phyloP scores from a whole-genome alignment of 2,797 vertebrate species.

The Danionella dracula region DNA sequence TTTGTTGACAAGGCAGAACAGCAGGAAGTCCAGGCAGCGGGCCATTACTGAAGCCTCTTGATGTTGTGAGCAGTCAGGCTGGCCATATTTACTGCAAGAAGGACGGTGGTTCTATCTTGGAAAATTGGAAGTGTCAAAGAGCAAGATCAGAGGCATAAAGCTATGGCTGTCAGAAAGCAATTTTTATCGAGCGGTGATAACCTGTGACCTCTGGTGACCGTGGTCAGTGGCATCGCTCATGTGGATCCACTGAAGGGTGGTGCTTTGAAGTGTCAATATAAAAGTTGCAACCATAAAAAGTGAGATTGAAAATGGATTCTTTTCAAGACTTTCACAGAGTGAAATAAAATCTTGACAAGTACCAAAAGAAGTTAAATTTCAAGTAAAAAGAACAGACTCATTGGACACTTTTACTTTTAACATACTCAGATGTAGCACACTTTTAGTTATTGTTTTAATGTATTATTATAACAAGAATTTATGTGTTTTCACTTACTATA shows the following conservation, averaged over 20 bases:
- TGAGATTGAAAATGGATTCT: no score
- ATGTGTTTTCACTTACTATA: no score
- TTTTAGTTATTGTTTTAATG: no score
- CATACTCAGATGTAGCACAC: no score
- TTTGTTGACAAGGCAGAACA: constrained; percentile 50
- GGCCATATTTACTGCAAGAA: constrained; percentile 33
- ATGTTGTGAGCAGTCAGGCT: constrained; percentile 16
- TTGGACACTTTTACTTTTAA: no score
- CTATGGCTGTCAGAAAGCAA: constrained; percentile 8
- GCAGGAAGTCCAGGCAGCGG: constrained; percentile 46
- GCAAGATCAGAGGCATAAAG: constrained; percentile 27
- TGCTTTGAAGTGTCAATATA: not conserved
- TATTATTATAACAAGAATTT: no score
- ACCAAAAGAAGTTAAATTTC: no score
- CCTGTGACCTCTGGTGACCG: constrained; percentile 14
- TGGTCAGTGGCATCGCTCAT: not conserved
- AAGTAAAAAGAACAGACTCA: no score
- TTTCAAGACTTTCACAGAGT: no score
- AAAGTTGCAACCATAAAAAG: no score
- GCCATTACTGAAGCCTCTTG: constrained; percentile 45
- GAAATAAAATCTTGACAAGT: no score
- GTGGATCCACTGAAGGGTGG: not conserved
- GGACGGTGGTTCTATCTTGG: constrained; percentile 33
- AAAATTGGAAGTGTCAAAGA: constrained; percentile 39
- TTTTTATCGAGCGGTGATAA: constrained; percentile 16